A percentile compares a stretch with the other conserved stretches of the same genome.
Conservation (phyloP, 1,140 invertebrate species). For the Danaus plexippus region DNA sequence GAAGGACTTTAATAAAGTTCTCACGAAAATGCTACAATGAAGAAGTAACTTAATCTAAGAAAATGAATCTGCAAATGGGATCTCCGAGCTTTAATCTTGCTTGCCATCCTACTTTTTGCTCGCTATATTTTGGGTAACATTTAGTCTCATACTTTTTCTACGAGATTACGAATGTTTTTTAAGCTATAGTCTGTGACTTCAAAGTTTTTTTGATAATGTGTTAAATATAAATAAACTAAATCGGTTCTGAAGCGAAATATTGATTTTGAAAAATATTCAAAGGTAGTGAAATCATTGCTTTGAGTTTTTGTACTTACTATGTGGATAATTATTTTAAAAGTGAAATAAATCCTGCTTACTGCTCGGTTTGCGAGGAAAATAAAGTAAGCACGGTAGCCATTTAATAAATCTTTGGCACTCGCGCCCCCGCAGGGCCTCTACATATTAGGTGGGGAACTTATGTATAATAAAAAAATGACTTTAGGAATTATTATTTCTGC, state of each 20-base stretch:
- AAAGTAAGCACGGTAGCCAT: constrained; percentile 41
- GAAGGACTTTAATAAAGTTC: constrained; percentile 56
- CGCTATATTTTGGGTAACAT: background rate
- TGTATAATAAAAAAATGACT: constrained; percentile 6
- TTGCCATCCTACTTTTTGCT: constrained; percentile 7
- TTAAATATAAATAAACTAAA: no score
- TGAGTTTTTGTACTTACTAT: no score
- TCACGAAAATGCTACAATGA: constrained; percentile 59
- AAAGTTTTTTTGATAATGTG: no score
- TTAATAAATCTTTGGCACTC: constrained; percentile 51
- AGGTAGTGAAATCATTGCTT: no score
- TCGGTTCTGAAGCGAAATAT: no score
- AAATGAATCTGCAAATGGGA: constrained; percentile 62
- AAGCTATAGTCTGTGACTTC: no score
- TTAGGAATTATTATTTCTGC: constrained; percentile 4
- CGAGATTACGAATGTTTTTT: no score
- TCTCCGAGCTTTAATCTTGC: constrained; percentile 54
- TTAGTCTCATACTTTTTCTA: background rate
- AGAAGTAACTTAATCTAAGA: constrained; percentile 57
- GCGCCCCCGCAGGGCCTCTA: constrained; percentile 37
- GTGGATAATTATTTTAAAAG: constrained; percentile 34
- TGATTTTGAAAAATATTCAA: no score
- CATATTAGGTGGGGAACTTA: constrained; percentile 9
- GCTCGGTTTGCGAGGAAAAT: constrained; percentile 19
- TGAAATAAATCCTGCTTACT: constrained; percentile 35